Conservation (phyloP, 2,113 vertebrate genomes). For the Polypterus bichir region DNA sequence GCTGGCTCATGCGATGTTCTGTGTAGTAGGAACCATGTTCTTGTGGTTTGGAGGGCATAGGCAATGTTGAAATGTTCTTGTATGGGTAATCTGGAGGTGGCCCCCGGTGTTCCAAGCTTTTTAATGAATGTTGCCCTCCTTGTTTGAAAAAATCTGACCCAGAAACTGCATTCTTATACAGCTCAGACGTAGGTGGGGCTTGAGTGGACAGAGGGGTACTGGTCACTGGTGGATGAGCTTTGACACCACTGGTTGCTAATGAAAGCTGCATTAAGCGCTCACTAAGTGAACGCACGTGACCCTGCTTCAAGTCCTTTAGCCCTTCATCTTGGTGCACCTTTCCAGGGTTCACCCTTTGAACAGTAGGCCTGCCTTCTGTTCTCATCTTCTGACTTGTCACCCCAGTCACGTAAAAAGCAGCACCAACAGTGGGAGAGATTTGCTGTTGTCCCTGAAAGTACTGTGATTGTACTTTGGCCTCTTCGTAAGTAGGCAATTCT, state of each 20-base stretch:
- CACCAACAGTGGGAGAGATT: constrained; percentile 58
- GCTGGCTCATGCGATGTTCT: constrained; percentile 68
- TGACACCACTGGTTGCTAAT: constrained; percentile 85
- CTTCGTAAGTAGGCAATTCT: constrained; percentile 91
- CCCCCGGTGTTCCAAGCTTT: constrained; percentile 67
- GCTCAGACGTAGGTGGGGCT: constrained; percentile 49
- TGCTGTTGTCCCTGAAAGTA: constrained; percentile 78
- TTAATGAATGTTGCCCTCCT: constrained; percentile 39
- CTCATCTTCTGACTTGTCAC: constrained; percentile 80
- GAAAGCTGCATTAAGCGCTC: constrained; percentile 96
- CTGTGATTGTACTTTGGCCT: constrained; percentile 96
- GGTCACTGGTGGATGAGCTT: constrained; percentile 81
- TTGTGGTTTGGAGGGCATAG: constrained; percentile 67
- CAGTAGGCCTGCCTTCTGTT: constrained; percentile 78
- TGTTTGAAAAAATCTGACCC: constrained; percentile 76
- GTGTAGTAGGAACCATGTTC: constrained; percentile 71
- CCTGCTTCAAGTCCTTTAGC: constrained; percentile 92
- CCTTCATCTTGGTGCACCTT: constrained; percentile 94
- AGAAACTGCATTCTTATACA: constrained; percentile 52
- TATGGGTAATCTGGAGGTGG: constrained; percentile 93
- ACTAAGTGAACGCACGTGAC: constrained; percentile 91
- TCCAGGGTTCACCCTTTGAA: constrained; percentile 73
- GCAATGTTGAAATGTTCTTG: constrained; percentile 64
- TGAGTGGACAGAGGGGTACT: constrained; percentile 71
- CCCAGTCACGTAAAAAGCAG: constrained; percentile 85